Conservation (phyloP, 2,113 vertebrate genomes). For the Danionella cerebrum region DNA sequence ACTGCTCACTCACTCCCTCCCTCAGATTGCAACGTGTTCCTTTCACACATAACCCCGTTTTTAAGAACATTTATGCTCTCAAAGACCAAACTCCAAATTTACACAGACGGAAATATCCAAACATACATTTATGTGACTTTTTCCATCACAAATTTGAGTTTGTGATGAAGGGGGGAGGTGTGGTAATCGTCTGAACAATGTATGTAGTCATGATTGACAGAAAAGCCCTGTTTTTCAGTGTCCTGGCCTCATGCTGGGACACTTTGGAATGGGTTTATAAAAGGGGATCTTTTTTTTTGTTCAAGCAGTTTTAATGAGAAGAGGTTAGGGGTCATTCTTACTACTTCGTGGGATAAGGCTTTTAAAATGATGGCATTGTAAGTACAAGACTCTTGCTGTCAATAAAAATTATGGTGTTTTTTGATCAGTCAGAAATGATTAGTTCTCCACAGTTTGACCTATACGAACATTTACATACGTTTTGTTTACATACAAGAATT, state of each 20-base stretch:
- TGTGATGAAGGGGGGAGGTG: too few species aligned
- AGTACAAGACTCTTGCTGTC: slow-evolving; percentile 6
- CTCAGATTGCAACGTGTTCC: slow-evolving; percentile 25
- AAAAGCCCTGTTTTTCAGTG: slow-evolving; percentile 26
- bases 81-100: too few species aligned
- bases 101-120: too few species aligned
- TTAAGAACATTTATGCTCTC: background rate
- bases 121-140: too few species aligned
- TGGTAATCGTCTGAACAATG: slow-evolving; percentile 57
- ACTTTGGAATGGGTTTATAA: slow-evolving; percentile 24
- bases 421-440: background rate
- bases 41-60: background rate
- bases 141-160: too few species aligned
- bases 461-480: background rate
- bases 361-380: slow-evolving; percentile 28
- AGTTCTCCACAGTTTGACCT: background rate
- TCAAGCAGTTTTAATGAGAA: slow-evolving; percentile 37
- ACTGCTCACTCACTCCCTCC: background rate
- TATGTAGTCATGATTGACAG: slow-evolving; percentile 56
- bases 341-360: slow-evolving; percentile 31
- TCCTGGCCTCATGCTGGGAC: slow-evolving; percentile 41
- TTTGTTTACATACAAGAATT: too few species aligned
- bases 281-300: slow-evolving; percentile 35
- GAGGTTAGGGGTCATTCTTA: slow-evolving; percentile 47
- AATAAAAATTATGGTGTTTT: background rate